Evolutionary conservation across 2,888 invertebrate genomes (phyloP).

Genomic region (Hydropsyche betteni): DNA sequence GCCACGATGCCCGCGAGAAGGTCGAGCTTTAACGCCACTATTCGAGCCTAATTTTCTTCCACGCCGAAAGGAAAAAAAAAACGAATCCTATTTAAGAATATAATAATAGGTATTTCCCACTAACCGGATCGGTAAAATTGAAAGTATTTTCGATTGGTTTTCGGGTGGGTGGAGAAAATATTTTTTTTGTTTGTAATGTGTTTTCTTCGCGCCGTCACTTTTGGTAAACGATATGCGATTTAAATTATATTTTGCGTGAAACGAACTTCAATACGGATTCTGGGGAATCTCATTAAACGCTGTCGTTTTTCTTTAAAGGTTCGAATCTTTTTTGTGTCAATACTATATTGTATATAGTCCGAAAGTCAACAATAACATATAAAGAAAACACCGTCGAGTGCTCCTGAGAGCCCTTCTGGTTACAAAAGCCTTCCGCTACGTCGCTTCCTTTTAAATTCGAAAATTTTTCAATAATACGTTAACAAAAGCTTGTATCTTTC

Average conservation of each 20-base stretch:
- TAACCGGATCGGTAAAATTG: no score
- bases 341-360: not conserved
- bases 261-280: slow-evolving; percentile 30
- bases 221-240: slow-evolving; percentile 20
- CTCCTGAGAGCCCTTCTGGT: slow-evolving; percentile 7
- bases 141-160: no score
- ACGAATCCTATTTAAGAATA: no score
- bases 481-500: not conserved
- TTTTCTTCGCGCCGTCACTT: not conserved
- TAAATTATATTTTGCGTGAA: slow-evolving; percentile 41
- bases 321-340: slow-evolving; percentile 5
- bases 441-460: slow-evolving; percentile 41
- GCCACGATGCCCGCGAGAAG: slow-evolving; percentile 2
- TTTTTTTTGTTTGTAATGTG: no score
- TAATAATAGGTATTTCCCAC: no score
- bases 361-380: slow-evolving; percentile 37
- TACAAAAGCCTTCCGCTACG: slow-evolving; percentile 43
- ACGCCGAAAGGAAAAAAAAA: no score
- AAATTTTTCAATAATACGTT: not conserved
- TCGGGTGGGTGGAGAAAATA: no score
- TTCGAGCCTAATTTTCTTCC: no score
- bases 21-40: no score
- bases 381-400: slow-evolving; percentile 40
- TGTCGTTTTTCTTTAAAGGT: slow-evolving; percentile 31
- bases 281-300: slow-evolving; percentile 40